Conservation (phyloP, 2,113 vertebrate species). For the Verasper variegatus region DNA sequence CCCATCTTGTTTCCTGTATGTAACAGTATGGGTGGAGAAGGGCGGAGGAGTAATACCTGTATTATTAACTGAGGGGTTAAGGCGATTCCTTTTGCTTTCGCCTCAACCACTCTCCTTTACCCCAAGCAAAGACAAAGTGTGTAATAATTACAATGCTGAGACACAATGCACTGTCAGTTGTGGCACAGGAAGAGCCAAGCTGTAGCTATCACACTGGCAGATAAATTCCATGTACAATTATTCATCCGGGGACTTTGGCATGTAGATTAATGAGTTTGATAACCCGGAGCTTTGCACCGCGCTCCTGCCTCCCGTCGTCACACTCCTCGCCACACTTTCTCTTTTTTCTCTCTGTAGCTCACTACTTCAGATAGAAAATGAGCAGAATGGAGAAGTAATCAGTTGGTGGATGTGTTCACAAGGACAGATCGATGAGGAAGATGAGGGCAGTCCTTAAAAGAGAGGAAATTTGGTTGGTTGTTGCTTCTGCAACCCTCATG, state of each 20-base stretch:
- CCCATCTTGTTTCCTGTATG: constrained; percentile 10
- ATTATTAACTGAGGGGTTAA: constrained; percentile 15
- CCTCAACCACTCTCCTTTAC: constrained; percentile 62
- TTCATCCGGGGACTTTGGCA: constrained; percentile 98
- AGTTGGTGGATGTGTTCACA: background rate
- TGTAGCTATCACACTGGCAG: constrained; percentile 97
- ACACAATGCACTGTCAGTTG: constrained; percentile 83
- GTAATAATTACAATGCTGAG: constrained; percentile 90
- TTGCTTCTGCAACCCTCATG: background rate
- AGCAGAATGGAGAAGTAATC: constrained; percentile 77
- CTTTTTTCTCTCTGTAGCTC: constrained; percentile 68
- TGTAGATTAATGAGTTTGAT: constrained; percentile 99
- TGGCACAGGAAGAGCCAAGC: constrained; percentile 86
- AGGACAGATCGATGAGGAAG: background rate
- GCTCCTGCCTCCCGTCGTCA: constrained; percentile 86
- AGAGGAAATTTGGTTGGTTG: background rate
- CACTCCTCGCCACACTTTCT: constrained; percentile 63
- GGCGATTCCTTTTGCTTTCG: constrained; percentile 38
- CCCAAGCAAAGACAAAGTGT: constrained; percentile 91
- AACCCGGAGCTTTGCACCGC: constrained; percentile 93
- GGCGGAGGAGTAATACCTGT: background rate
- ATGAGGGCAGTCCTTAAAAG: background rate
- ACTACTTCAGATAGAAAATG: constrained; percentile 71
- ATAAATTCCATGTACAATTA: constrained; percentile 99
- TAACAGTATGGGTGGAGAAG: background rate